Conservation (phyloP, 37 sponge, comb jelly and placozoan species). For the Beroe ovata region DNA sequence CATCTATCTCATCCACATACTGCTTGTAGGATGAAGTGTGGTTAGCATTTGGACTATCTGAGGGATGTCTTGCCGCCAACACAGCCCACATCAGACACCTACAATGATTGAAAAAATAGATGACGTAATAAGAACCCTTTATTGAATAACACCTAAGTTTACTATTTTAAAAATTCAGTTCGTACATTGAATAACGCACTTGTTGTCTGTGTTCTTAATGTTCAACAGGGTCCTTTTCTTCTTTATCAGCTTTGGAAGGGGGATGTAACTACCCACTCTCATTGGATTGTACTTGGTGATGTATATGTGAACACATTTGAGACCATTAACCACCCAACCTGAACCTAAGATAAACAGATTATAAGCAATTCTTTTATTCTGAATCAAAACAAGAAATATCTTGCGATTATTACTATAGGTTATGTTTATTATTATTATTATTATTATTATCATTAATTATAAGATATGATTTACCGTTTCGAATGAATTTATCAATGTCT, state of each 20-base stretch:
- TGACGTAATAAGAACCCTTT: no score
- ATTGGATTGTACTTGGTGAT: constrained; percentile 39
- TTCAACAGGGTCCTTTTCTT: not conserved
- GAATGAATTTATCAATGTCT: not conserved
- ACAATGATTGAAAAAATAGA: no score
- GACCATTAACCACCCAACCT: not conserved
- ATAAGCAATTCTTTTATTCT: no score
- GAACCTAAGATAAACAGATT: not conserved
- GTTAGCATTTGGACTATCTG: not conserved
- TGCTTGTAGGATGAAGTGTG: not conserved
- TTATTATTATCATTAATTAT: no score
- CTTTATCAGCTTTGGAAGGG: not conserved
- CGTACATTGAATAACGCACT: not conserved
- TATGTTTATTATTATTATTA: no score
- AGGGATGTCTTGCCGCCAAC: constrained; percentile 41
- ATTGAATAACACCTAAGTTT: no score
- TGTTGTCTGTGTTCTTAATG: constrained; percentile 7
- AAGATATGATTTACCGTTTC: constrained; percentile 21
- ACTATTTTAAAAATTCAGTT: no score
- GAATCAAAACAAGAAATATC: no score
- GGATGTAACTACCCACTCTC: constrained; percentile 3
- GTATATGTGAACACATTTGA: not conserved
- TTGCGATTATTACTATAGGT: no score
- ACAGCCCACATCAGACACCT: constrained; percentile 57
- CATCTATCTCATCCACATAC: constrained; percentile 27